Percentiles rank a stretch among this genome's conserved stretches.
Evolutionary conservation across 2,888 invertebrate species (phyloP).

Genomic region (Campoletis raptor): DNA sequence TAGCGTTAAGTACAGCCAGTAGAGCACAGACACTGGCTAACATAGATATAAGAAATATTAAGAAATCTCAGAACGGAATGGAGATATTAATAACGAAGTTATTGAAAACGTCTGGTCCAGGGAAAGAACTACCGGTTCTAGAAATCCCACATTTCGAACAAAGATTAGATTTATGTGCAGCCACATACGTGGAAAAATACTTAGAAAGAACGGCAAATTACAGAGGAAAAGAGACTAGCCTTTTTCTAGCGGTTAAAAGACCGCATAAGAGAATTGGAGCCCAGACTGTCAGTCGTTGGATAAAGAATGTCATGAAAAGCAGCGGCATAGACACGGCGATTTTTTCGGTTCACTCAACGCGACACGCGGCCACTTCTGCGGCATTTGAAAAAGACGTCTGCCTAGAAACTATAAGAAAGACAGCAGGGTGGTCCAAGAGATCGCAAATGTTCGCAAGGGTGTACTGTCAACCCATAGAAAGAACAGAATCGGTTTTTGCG

Average conservation of each 20-base stretch:
- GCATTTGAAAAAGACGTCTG: slow-evolving; percentile 17
- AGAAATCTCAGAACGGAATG: neutral
- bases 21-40: slow-evolving; percentile 22
- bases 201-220: neutral
- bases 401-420: neutral
- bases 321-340: slow-evolving; percentile 5
- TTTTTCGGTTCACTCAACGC: slow-evolving; percentile 24
- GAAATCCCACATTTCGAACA: neutral
- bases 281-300: slow-evolving; percentile 21
- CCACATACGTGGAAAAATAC: slow-evolving; percentile 6
- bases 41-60: slow-evolving; percentile 22
- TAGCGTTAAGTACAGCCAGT: slow-evolving; percentile 32
- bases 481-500: too few relatives aligned
- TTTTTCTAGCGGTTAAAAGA: slow-evolving; percentile 11
- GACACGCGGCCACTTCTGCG: slow-evolving; percentile 29
- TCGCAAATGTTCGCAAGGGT: slow-evolving; percentile 15
- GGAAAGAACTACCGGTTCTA: slow-evolving; percentile 1
- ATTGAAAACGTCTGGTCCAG: slow-evolving; percentile 17
- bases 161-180: slow-evolving; percentile 7
- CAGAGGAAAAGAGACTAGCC: slow-evolving; percentile 3
- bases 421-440: slow-evolving; percentile 1
- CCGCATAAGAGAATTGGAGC: neutral
- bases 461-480: too few relatives aligned
- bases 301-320: slow-evolving; percentile 10
- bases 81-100: slow-evolving; percentile 12